Conservation (phyloP, 1,140 invertebrate species). For the Leptopilina boulardi region DNA sequence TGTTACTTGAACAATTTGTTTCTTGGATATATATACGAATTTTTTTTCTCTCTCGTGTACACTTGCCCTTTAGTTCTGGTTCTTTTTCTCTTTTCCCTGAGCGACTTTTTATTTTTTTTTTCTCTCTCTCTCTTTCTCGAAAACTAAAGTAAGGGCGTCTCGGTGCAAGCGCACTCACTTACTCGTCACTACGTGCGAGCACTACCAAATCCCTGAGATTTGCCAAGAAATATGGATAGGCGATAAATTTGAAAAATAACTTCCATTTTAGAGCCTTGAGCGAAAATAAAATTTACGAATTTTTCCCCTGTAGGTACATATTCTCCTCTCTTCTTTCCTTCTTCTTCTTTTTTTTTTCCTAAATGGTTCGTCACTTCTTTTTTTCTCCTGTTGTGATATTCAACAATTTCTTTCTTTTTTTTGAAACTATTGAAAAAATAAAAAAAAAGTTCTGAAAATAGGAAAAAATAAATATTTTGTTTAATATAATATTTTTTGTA, state of each 20-base stretch:
- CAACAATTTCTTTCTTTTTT: too few species aligned
- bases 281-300: slow-evolving; percentile 14
- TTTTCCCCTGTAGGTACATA: neutral
- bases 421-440: too few species aligned
- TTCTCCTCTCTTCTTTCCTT: too few species aligned
- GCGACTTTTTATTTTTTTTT: neutral
- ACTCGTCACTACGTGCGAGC: slow-evolving; percentile 10
- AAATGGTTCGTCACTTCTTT: neutral
- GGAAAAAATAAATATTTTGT: too few species aligned
- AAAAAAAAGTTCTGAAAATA: too few species aligned
- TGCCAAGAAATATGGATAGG: slow-evolving; percentile 8
- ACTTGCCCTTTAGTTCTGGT: neutral
- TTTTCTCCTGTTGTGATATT: neutral
- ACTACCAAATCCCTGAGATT: slow-evolving; percentile 5
- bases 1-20: slow-evolving; percentile 7
- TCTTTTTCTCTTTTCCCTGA: neutral
- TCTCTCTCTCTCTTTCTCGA: neutral
- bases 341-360: neutral
- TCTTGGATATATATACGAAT: neutral
- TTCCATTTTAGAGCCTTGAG: slow-evolving; percentile 1
- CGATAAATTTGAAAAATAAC: slow-evolving; percentile 10
- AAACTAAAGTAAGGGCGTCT: slow-evolving; percentile 4
- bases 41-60: neutral
- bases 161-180: neutral
- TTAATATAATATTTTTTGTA: too few species aligned